Conservation (phyloP, 2,113 vertebrate genomes). For the Dasypus novemcinctus region DNA sequence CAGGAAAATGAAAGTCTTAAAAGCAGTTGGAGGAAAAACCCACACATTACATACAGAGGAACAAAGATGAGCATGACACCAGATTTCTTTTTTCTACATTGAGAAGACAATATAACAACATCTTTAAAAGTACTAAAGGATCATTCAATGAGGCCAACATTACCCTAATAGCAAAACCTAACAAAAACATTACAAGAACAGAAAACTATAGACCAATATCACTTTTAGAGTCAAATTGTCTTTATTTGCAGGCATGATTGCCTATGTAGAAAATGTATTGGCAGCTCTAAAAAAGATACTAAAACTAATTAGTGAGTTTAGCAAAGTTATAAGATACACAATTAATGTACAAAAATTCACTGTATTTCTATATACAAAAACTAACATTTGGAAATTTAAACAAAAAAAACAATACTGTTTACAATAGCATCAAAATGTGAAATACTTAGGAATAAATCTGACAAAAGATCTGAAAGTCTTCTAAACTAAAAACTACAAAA, state of each 20-base stretch:
- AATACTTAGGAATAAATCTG: not conserved
- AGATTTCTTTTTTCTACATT: not conserved
- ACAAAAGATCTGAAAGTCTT: not conserved
- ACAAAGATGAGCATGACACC: not conserved
- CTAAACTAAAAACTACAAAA: not conserved
- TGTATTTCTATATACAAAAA: not conserved
- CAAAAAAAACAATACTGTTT: not conserved
- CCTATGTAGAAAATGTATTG: not conserved
- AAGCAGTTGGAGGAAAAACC: not conserved
- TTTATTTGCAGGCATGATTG: not conserved
- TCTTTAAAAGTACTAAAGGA: not conserved
- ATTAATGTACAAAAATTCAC: not conserved
- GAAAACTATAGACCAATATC: not conserved
- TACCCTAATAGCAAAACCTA: not conserved
- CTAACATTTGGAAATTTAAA: not conserved
- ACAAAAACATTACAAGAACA: not conserved
- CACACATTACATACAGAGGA: not conserved
- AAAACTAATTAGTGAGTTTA: slow-evolving; percentile 7
- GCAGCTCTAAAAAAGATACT: not conserved
- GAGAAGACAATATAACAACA: not conserved
- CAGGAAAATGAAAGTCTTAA: not conserved
- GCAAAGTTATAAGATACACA: not conserved
- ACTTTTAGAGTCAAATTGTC: not conserved
- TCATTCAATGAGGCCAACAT: not conserved
- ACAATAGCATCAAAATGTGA: not conserved